A percentile compares a stretch with the other conserved stretches of the same genome.
These are phyloP conservation scores for Pica pica DNA, from an alignment of 2,113 vertebrate genomes.

Conservation along the genomic window DNA sequence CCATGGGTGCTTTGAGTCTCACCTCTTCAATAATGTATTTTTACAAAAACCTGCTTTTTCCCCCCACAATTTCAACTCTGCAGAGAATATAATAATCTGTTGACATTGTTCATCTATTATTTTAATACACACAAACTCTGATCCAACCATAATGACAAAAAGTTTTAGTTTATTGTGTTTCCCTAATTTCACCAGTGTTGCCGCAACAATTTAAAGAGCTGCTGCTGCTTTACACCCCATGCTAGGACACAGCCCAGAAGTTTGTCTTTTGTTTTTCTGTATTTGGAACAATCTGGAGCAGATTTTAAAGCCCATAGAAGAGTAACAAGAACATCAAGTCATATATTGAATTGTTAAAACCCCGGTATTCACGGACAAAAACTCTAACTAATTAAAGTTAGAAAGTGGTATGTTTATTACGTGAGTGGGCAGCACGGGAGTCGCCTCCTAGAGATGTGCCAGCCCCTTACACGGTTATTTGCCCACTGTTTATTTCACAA, in stretches of 20 bases:
- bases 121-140: not conserved
- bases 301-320: not conserved
- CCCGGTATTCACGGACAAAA: no score
- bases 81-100: not conserved
- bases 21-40: not conserved
- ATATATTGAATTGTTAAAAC: no score
- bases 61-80: not conserved
- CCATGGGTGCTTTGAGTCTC: not conserved
- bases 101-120: not conserved
- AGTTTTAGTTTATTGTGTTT: not conserved
- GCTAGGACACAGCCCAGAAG: not conserved
- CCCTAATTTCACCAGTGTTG: not conserved
- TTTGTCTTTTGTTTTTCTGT: not conserved
- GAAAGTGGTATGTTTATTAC: no score
- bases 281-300: not conserved
- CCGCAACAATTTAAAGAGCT: not conserved
- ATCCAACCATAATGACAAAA: not conserved
- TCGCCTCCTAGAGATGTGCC: no score
- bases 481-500: no score
- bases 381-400: no score
- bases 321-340: not conserved
- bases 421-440: no score
- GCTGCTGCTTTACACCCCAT: not conserved
- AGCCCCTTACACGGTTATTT: no score
- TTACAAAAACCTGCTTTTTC: not conserved